Evolutionary conservation across 1,140 invertebrate genomes (phyloP).

Genomic region (Ladona fulva): DNA sequence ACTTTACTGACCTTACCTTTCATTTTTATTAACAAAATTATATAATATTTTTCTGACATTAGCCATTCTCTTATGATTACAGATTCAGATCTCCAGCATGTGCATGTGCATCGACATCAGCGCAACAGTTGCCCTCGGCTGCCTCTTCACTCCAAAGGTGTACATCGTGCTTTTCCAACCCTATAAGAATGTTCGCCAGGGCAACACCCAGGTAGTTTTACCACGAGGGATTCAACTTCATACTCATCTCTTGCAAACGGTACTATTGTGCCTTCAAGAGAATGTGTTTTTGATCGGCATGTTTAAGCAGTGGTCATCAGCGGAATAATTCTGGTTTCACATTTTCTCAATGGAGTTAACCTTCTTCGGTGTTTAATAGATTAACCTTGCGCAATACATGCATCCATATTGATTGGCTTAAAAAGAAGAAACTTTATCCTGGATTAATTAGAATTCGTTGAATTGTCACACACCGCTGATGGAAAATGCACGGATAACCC

Average conservation of each 20-base stretch:
- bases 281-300: background rate
- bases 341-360: too few species aligned
- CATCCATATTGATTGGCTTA: too few species aligned
- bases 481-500: too few species aligned
- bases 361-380: too few species aligned
- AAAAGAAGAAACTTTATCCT: too few species aligned
- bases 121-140: slow-evolving; percentile 64
- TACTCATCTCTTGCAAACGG: background rate
- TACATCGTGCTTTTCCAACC: slow-evolving; percentile 68
- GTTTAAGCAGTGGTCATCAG: too few species aligned
- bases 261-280: slow-evolving; percentile 1
- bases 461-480: too few species aligned
- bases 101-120: slow-evolving; percentile 71
- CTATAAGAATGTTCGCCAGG: slow-evolving; percentile 60
- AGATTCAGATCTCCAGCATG: slow-evolving; percentile 69
- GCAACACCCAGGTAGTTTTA: slow-evolving; percentile 32
- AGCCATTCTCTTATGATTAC: slow-evolving; percentile 27
- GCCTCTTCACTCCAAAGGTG: slow-evolving; percentile 70
- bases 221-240: background rate
- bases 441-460: too few species aligned
- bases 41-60: slow-evolving; percentile 22
- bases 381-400: too few species aligned
- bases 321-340: too few species aligned
- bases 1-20: too few species aligned
- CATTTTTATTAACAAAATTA: too few species aligned